Base-by-base conservation (phyloP, 2,888 invertebrate genomes). In the Oscheius sp. region DNA sequence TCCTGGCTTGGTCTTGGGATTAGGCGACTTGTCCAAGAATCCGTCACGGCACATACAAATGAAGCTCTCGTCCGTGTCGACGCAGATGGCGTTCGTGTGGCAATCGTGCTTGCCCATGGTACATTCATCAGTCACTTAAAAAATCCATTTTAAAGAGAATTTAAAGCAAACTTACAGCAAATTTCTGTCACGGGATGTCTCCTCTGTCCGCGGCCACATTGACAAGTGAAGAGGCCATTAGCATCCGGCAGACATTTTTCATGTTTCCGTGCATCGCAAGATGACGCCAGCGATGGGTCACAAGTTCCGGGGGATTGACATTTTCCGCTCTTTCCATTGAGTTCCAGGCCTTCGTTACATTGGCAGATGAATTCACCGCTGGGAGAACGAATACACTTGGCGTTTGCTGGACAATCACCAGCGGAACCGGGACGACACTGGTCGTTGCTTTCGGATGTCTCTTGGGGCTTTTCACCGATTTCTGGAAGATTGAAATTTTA, bases 11-110 rank as follows among this genome's bases (percentile, higher is more conserved):
- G 73, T 73, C 43, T 74, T 76, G 63, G 78, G 80, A 72, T 85
- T 83, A 3, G 84, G 82, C 3, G 84, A 83, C 53, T 82, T 79
- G 78, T 86, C 86, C 55, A 81, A 59, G 81, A 79, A 86, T n/a
- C 84, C 85, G 46, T 76, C 76, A 61, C 76, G 78, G 77, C 88
- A 88, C 0, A 79, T 78, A 72, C 88, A 88, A 52, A 85, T 74
- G 77, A 76, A 88, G 18, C 80, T 79, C 43, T 88, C 88, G 55
- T 83, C 84, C 6, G 87, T 88, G 75, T 88, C 87, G 0, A 79
- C 80, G 61, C 87, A 87, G 16, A 75, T 74, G 49, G 87, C 87
- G 58, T 83, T 76, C 12, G 73, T 75, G 29, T 78, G 74, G 46
- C 87, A 87, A 56, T 88, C 86, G 71, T 87, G 85, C 18, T 72